These are phyloP conservation scores for Trematomus bernacchii DNA, from an alignment of 2,797 vertebrate species.

Conservation along the genomic window DNA sequence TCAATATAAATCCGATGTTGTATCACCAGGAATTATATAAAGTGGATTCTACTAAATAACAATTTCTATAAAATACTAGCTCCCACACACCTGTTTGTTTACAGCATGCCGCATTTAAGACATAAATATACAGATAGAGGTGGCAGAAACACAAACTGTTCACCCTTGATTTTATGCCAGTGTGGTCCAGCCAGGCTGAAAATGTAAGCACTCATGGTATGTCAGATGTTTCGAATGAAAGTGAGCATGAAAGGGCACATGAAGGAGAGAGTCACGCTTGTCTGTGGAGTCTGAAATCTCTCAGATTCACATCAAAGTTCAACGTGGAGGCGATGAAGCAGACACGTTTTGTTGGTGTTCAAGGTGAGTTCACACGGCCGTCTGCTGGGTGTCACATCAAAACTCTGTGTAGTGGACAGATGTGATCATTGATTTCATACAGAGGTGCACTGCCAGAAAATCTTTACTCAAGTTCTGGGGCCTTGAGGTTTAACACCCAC, in stretches of 20 bases:
- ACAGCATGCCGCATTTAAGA: neutral
- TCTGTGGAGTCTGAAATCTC: conserved; percentile 20
- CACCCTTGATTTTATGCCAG: conserved; percentile 15
- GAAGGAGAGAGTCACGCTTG: conserved; percentile 9
- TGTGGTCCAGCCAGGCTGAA: conserved; percentile 18
- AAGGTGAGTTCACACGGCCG: conserved; percentile 11
- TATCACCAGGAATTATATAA: neutral
- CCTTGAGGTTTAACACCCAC: neutral
- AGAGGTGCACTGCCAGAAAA: neutral
- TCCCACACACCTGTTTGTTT: neutral
- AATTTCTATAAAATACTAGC: neutral
- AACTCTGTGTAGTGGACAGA: neutral
- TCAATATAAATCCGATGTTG: neutral
- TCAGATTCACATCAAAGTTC: conserved; percentile 31
- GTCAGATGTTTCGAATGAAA: conserved; percentile 40
- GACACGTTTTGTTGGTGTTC: conserved; percentile 14
- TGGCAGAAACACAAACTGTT: neutral
- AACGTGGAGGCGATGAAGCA: conserved; percentile 14
- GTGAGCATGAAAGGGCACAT: conserved; percentile 17
- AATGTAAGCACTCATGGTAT: conserved; percentile 14
- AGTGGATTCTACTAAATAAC: conserved; percentile 9
- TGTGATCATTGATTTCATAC: conserved; percentile 1
- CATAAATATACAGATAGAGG: conserved; percentile 18
- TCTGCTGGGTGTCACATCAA: neutral
- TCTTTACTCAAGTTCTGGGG: neutral